Percentiles rank a stretch among this genome's conserved stretches.
Evolutionary conservation across 2,888 invertebrate species (phyloP).

Genomic region (Lymantria dispar): DNA sequence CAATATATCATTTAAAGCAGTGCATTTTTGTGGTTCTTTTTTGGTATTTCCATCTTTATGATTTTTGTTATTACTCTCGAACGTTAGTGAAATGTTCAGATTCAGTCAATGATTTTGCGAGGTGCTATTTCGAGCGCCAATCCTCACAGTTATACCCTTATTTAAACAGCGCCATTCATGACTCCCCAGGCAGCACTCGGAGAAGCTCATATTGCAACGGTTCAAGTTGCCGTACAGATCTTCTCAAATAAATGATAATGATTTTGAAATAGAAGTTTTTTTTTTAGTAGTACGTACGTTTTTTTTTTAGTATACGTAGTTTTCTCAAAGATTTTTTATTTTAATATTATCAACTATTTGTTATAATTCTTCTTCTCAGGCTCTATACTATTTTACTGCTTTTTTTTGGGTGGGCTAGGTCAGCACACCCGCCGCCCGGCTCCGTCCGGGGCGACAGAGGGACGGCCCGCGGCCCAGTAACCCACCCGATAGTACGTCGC

Average conservation of each 20-base stretch:
- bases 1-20: conserved; percentile 7
- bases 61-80: conserved; percentile 19
- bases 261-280: conserved; percentile 32
- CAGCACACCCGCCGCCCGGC: no score
- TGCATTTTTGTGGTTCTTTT: not conserved
- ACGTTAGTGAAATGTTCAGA: conserved; percentile 25
- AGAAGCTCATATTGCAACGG: conserved; percentile 41
- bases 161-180: conserved; percentile 44
- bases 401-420: no score
- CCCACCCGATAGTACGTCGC: no score
- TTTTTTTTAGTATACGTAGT: no score
- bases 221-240: conserved; percentile 40
- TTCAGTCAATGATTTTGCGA: conserved; percentile 29
- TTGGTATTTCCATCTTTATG: not conserved
- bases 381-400: no score
- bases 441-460: no score
- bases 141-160: conserved; percentile 36
- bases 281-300: no score
- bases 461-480: no score
- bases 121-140: conserved; percentile 29
- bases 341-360: no score
- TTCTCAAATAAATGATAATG: conserved; percentile 33
- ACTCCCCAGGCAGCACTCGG: conserved; percentile 39
- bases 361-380: no score
- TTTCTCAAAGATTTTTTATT: no score